Base-by-base conservation (phyloP, 2,888 invertebrate species). In the Yponomeuta malinellus region DNA sequence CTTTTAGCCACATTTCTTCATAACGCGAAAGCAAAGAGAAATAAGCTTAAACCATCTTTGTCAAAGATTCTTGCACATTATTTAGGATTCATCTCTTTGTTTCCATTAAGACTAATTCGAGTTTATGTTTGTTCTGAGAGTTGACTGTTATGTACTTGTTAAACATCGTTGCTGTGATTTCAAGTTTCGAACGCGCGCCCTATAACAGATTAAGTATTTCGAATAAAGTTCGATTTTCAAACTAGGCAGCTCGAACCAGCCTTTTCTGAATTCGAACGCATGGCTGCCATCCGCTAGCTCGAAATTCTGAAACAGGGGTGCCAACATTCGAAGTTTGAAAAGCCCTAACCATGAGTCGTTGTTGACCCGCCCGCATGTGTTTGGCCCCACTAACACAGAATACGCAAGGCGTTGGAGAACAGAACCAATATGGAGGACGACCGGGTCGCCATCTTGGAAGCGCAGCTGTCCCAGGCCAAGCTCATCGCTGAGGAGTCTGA, bases 401-500 rank as follows among this genome's bases (percentile, higher is more conserved):
- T 97, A 95, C 96, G 98, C 93, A 98, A 98, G 96, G 98, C 98
- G 85, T 94, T 99, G 94, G 99, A 99, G 94, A 99, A 98, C 94
- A 96, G 99, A 93, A 97, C 97, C 92, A 98, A 98, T 93, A 98
- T 98, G 97, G 99, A 99, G 94, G 99, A 99, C 88, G 99, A 99
- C 93, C 96, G 99, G 90, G 98, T 99, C 92, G 96, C 97, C 89
- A 96, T 97, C 86, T 94, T 99, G 94, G 99, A 99, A 93, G 96
- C 97, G 82, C 99, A 99, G 93, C 96, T 99, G 89, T 95, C 98
- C 81, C 99, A 99, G 94, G 99, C 99, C 89, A 99, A 99, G 94
- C 96, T 98, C 93, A 99, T 99, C 93, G 99, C 99, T 79, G 99
- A 99, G 94, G 99, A 99, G 94, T 98, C 99, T 80, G 99, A 99